A percentile compares a stretch with the other conserved stretches of the same genome.
Evolutionary conservation across 2,888 invertebrate genomes (phyloP).

Genomic region (Stramonita haemastoma): DNA sequence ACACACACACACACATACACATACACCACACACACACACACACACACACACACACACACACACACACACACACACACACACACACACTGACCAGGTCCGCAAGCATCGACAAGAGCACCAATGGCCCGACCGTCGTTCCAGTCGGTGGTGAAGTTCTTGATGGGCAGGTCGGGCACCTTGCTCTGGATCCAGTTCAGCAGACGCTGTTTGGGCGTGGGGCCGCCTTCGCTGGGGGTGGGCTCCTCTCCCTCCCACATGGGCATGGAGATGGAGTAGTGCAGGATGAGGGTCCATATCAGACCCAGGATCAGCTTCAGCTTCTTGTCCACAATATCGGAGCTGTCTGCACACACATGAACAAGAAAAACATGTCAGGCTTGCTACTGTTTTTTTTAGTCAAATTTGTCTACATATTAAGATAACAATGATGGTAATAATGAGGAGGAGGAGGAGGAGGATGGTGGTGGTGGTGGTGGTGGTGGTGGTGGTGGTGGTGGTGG

Average conservation of each 20-base stretch:
- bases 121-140: slow-evolving; percentile 94
- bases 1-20: too few species aligned
- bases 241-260: slow-evolving; percentile 92
- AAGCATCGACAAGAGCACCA: slow-evolving; percentile 91
- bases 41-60: too few species aligned
- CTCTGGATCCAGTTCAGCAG: slow-evolving; percentile 93
- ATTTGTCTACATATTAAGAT: neutral
- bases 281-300: slow-evolving; percentile 94
- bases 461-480: too few species aligned
- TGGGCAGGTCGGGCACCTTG: slow-evolving; percentile 88
- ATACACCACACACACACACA: too few species aligned
- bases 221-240: slow-evolving; percentile 77
- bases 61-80: too few species aligned
- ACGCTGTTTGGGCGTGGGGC: slow-evolving; percentile 79
- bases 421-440: too few species aligned
- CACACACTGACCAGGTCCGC: slow-evolving; percentile 85
- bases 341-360: slow-evolving; percentile 81
- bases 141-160: slow-evolving; percentile 91
- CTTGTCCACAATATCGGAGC: slow-evolving; percentile 92
- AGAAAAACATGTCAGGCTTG: neutral
- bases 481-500: too few species aligned
- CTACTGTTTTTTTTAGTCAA: neutral
- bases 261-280: slow-evolving; percentile 95
- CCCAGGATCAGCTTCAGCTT: slow-evolving; percentile 94
- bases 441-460: too few species aligned